phyloP scores from a whole-genome alignment of 1,140 invertebrate species.

The Goniozus legneri region DNA sequence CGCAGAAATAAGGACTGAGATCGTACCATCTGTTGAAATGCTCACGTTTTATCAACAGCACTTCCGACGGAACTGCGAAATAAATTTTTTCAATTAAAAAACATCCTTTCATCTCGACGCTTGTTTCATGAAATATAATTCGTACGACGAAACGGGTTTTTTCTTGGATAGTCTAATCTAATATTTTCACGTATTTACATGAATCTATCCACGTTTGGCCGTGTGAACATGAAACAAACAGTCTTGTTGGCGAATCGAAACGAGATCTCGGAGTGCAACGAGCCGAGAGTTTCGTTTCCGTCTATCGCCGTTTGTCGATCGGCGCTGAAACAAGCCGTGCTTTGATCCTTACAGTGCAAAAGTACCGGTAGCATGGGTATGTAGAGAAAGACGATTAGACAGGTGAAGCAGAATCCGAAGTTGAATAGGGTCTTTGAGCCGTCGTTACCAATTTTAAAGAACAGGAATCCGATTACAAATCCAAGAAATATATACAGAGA shows the following conservation, averaged over 20 bases:
- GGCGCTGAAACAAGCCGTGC: background rate
- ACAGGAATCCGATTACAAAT: constrained; percentile 66
- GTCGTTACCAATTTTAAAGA: constrained; percentile 69
- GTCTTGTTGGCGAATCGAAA: too few relatives aligned
- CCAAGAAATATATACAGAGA: constrained; percentile 67
- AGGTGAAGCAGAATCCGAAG: constrained; percentile 77
- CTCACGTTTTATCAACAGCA: constrained; percentile 81
- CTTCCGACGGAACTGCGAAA: constrained; percentile 82
- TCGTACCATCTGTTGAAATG: constrained; percentile 94
- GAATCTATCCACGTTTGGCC: too few relatives aligned
- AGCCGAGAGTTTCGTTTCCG: too few relatives aligned
- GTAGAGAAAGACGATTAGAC: constrained; percentile 73
- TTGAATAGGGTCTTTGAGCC: constrained; percentile 78
- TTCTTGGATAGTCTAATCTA: too few relatives aligned
- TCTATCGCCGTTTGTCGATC: too few relatives aligned
- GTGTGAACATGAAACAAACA: too few relatives aligned
- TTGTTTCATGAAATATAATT: too few relatives aligned
- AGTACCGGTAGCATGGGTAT: constrained; percentile 76
- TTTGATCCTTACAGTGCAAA: constrained; percentile 67
- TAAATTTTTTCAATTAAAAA: too few relatives aligned
- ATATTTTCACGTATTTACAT: too few relatives aligned
- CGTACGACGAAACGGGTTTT: too few relatives aligned
- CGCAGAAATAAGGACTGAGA: constrained; percentile 84
- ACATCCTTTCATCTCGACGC: too few relatives aligned
- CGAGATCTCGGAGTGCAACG: too few relatives aligned